These are phyloP conservation scores for Terebella lapidaria DNA, from an alignment of 2,888 invertebrate species.

Conservation along the genomic window DNA sequence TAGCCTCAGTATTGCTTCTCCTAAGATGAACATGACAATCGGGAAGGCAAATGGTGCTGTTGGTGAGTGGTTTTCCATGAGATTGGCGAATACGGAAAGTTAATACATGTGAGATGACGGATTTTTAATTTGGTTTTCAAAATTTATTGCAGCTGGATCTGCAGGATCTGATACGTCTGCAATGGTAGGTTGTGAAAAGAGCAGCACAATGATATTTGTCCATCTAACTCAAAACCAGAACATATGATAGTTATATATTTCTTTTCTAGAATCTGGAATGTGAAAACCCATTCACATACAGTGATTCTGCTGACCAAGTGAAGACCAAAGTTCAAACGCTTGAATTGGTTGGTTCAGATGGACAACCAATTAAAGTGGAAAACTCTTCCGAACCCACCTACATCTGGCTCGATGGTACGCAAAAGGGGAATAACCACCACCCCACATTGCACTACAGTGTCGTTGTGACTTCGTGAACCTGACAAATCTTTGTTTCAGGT, in stretches of 20 bases:
- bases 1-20: slow-evolving; percentile 24
- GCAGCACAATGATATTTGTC: too few species aligned
- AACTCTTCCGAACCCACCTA: slow-evolving; percentile 32
- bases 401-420: slow-evolving; percentile 29
- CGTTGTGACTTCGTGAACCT: too few species aligned
- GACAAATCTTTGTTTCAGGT: not conserved
- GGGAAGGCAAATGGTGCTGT: slow-evolving; percentile 10
- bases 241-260: too few species aligned
- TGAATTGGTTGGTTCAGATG: slow-evolving; percentile 22
- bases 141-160: too few species aligned
- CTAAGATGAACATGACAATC: slow-evolving; percentile 23
- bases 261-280: slow-evolving; percentile 20
- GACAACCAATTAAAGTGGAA: slow-evolving; percentile 27
- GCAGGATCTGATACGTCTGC: too few species aligned
- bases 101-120: too few species aligned
- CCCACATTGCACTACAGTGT: too few species aligned
- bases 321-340: slow-evolving; percentile 25
- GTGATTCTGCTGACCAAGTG: slow-evolving; percentile 16
- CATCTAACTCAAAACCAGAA: too few species aligned
- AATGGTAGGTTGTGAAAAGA: too few species aligned
- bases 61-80: too few species aligned
- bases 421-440: slow-evolving; percentile 3
- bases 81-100: too few species aligned
- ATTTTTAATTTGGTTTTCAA: too few species aligned
- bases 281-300: slow-evolving; percentile 25